A percentile compares a stretch with the other conserved stretches of the same genome.
Evolutionary conservation across 1,140 invertebrate species (phyloP).

Genomic region (Psilanteris sp.): DNA sequence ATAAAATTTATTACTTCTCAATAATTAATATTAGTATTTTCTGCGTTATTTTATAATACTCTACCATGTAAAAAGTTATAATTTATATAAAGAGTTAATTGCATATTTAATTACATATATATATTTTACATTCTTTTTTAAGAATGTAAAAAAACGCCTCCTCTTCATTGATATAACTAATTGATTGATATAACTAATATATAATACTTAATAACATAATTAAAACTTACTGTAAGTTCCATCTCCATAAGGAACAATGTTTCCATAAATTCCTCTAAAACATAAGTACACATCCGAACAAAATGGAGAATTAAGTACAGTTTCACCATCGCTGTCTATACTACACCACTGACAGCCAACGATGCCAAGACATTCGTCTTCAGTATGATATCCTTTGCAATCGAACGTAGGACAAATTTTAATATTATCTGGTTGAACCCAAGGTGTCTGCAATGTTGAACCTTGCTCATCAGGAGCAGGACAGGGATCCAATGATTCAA

Average conservation of each 20-base stretch:
- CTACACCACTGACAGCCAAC: slow-evolving; percentile 96
- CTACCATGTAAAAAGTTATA: too few relatives aligned
- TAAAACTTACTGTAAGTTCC: slow-evolving; percentile 80
- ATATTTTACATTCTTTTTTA: too few relatives aligned
- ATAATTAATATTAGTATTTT: too few relatives aligned
- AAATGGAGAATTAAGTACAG: slow-evolving; percentile 84
- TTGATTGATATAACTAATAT: too few relatives aligned
- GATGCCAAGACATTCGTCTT: slow-evolving; percentile 90
- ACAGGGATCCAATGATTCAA: slow-evolving; percentile 71
- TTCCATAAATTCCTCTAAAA: slow-evolving; percentile 91
- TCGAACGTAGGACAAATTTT: slow-evolving; percentile 86
- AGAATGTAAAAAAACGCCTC: too few relatives aligned
- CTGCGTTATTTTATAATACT: too few relatives aligned
- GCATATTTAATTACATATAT: too few relatives aligned
- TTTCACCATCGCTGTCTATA: slow-evolving; percentile 86
- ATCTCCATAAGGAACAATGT: slow-evolving; percentile 89
- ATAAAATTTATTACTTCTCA: too few relatives aligned
- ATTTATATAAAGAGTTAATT: too few relatives aligned
- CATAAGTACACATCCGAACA: slow-evolving; percentile 90
- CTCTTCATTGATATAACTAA: too few relatives aligned
- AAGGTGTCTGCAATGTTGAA: slow-evolving; percentile 68
- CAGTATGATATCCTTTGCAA: slow-evolving; percentile 87
- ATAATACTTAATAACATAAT: too few relatives aligned
- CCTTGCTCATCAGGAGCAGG: slow-evolving; percentile 74
- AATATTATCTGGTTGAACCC: slow-evolving; percentile 73